These are phyloP conservation scores for Anthrax anthrax DNA, from an alignment of 2,888 invertebrate species.

Conservation along the genomic window DNA sequence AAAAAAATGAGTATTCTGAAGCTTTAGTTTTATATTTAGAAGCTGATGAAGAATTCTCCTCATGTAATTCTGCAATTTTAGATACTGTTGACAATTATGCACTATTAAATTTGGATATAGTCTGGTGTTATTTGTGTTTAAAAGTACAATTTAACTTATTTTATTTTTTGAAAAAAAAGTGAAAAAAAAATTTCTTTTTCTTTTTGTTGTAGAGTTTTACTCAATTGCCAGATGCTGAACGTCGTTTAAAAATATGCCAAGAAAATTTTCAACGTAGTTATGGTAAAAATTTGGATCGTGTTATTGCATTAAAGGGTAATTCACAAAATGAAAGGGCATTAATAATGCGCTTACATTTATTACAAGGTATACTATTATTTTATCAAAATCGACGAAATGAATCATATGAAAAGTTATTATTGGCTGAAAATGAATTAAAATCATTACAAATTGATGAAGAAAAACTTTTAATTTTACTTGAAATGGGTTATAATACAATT, in stretches of 20 bases:
- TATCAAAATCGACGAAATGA: conserved; percentile 56
- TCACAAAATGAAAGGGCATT: conserved; percentile 54
- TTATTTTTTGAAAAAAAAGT: neutral
- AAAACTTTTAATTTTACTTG: conserved; percentile 38
- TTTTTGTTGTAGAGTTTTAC: conserved; percentile 41
- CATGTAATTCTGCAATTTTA: conserved; percentile 34
- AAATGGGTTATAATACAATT: conserved; percentile 48
- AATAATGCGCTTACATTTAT: conserved; percentile 60
- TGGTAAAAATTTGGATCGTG: conserved; percentile 47
- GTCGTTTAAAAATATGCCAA: conserved; percentile 52
- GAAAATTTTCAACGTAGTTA: conserved; percentile 48
- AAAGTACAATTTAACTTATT: conserved; percentile 16
- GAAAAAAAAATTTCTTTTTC: conserved; percentile 1
- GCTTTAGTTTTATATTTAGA: conserved; percentile 63
- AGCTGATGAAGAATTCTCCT: conserved; percentile 56
- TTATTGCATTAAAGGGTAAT: conserved; percentile 43
- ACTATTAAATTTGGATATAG: conserved; percentile 66
- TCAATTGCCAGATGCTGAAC: conserved; percentile 58
- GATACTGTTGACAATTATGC: conserved; percentile 70
- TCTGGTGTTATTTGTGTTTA: conserved; percentile 78
- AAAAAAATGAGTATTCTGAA: conserved; percentile 47
- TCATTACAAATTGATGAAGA: conserved; percentile 45
- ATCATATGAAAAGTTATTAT: conserved; percentile 43
- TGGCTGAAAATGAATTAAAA: conserved; percentile 50
- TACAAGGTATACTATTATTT: conserved; percentile 66